Evolutionary conservation across 2,113 vertebrate genomes (phyloP).

Genomic region (Vidua chalybeata): DNA sequence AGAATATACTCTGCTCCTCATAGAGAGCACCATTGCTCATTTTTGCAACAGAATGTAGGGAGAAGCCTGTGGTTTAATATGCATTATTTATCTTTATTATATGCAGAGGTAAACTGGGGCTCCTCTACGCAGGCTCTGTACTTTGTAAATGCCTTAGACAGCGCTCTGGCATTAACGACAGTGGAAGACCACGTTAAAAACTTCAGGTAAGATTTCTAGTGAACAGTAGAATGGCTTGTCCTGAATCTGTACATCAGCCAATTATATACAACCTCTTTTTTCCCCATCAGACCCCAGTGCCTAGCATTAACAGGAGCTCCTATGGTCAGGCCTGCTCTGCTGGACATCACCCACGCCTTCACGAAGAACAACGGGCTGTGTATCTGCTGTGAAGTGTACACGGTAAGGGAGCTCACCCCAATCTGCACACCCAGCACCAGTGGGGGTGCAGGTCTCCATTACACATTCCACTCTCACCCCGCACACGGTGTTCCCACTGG

Average conservation of each 20-base stretch:
- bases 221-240: background rate
- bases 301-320: slow-evolving; percentile 85
- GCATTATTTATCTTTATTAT: slow-evolving; percentile 17
- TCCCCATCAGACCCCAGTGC: slow-evolving; percentile 86
- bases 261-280: background rate
- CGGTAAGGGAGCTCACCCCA: slow-evolving; percentile 74
- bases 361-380: slow-evolving; percentile 93
- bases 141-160: slow-evolving; percentile 89
- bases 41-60: background rate
- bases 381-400: slow-evolving; percentile 87
- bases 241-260: background rate
- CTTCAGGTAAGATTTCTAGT: slow-evolving; percentile 85
- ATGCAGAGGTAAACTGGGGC: slow-evolving; percentile 95
- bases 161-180: slow-evolving; percentile 83
- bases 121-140: slow-evolving; percentile 94
- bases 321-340: slow-evolving; percentile 87
- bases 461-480: background rate
- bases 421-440: background rate
- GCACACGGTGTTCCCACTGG: background rate
- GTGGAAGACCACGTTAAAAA: slow-evolving; percentile 96
- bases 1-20: background rate
- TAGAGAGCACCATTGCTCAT: background rate
- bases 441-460: background rate
- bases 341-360: slow-evolving; percentile 89
- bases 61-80: background rate